These are phyloP conservation scores for Distichodus sexfasciatus DNA, from an alignment of 2,797 vertebrate genomes.

Conservation along the genomic window DNA sequence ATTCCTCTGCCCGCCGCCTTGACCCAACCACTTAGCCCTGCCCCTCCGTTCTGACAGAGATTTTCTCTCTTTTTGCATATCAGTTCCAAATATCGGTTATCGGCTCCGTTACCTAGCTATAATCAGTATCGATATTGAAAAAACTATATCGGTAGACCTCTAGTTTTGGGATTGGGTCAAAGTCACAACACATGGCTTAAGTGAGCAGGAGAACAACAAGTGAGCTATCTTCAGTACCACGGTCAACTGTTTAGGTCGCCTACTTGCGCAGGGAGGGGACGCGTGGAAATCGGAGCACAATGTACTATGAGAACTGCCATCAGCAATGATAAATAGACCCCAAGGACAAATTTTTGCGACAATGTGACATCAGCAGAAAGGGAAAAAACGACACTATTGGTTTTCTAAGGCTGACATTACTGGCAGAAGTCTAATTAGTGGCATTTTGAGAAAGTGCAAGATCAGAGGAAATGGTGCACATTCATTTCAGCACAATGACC, in stretches of 20 bases:
- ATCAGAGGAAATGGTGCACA: not conserved
- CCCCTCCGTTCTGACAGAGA: no score
- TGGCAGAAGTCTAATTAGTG: not conserved
- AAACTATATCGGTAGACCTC: no score
- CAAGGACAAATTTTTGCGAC: conserved; percentile 34
- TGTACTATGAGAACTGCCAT: conserved; percentile 17
- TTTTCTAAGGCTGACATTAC: conserved; percentile 13
- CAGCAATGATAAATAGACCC: conserved; percentile 32
- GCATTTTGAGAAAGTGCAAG: not conserved
- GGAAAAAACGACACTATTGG: not conserved
- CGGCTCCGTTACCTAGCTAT: no score
- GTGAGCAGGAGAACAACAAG: no score
- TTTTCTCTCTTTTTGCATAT: no score
- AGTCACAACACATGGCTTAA: no score
- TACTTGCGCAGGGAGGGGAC: conserved; percentile 24
- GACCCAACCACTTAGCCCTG: no score
- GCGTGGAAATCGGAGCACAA: conserved; percentile 31
- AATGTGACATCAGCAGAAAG: conserved; percentile 29
- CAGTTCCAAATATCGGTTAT: no score
- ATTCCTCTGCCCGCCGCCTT: no score
- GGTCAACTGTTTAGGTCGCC: conserved; percentile 15
- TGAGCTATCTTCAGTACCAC: conserved; percentile 14
- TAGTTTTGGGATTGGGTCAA: no score
- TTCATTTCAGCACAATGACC: not conserved
- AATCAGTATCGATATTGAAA: no score